These are phyloP conservation scores for Xenopus tropicalis DNA, from an alignment of 2,113 vertebrate species.

Conservation along the genomic window DNA sequence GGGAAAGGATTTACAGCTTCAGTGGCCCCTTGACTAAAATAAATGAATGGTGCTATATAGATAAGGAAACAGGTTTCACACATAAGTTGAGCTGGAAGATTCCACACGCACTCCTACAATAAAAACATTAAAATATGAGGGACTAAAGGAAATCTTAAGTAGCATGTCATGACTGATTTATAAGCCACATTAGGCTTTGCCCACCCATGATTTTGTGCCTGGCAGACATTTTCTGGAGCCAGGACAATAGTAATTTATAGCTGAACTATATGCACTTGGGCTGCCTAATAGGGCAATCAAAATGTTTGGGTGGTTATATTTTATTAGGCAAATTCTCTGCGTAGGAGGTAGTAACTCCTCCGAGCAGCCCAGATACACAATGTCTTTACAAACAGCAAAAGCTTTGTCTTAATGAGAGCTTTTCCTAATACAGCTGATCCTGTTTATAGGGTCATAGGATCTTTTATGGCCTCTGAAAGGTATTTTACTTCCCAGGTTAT, in stretches of 20 bases:
- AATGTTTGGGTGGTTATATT: constrained; percentile 1
- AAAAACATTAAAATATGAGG: constrained; percentile 5
- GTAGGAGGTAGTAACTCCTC: background rate
- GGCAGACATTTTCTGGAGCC: constrained; percentile 14
- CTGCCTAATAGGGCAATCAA: constrained; percentile 8
- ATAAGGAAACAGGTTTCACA: background rate
- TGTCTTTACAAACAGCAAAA: background rate
- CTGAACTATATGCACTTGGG: background rate
- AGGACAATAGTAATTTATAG: constrained; percentile 13
- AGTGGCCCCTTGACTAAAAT: no score
- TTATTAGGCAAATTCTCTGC: constrained; percentile 8
- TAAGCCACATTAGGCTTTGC: constrained; percentile 13
- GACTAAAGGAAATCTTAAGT: constrained; percentile 14
- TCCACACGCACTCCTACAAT: background rate
- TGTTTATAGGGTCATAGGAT: constrained; percentile 27
- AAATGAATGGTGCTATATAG: background rate
- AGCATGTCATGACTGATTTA: constrained; percentile 30
- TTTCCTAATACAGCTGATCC: constrained; percentile 5
- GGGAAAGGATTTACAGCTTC: no score
- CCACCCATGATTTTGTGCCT: constrained; percentile 32
- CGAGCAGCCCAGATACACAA: background rate
- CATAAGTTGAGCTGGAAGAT: background rate
- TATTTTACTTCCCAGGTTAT: constrained; percentile 3
- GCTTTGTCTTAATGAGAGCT: constrained; percentile 3
- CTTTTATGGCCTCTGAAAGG: constrained; percentile 36